Base-by-base conservation (phyloP, 2,888 invertebrate species). In the Corbicula japonica region DNA sequence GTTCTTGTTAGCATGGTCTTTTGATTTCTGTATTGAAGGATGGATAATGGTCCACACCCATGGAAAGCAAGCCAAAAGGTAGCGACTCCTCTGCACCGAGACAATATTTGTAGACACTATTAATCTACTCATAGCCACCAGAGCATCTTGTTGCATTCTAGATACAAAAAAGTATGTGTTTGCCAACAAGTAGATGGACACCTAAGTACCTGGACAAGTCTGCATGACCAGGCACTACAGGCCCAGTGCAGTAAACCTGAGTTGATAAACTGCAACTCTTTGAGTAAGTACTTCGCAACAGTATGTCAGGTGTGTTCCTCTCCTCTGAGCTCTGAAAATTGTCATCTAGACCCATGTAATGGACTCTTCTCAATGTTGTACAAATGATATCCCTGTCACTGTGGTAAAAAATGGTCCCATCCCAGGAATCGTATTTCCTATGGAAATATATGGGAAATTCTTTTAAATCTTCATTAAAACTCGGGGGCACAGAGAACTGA, bases 221-320 rank as follows among this genome's bases (percentile, higher is more conserved):
- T 60, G 60, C 34, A 35, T 60, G 60, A 38, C 34, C 38, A 35
- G 34, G 60, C 60, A 60, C 4, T 60, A 34, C 34, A 60, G 60
- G 60, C 60, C 8, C 35, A 38, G 38, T 60, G 60, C 34, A 34
- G 21, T 8, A 60, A 60, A 21, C 60, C 60, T 10, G 60, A 60
- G 10, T 21, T 60, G 18, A 60, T 60, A 5, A 60, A 60, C 21
- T 60, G 35, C 35, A 38, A 35, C 38, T 35, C 34, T 5, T 38
- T 60, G 60, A 60, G 60, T n/a, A 60, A 60, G 60, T 60, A 60
- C 38, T 34, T 60, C 21, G 34, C 60, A 32, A 60, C 60, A 60
- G 60, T 60, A 34, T 60, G 60, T 60, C 60, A 60, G 60, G 60
- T 60, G 18, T 60, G 34, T 60, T 35, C 34, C 34, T 34, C 30